A percentile compares a stretch with the other conserved stretches of the same genome.
Conservation (phyloP, 2,797 vertebrate species). For the Myioborus melanocephalus region DNA sequence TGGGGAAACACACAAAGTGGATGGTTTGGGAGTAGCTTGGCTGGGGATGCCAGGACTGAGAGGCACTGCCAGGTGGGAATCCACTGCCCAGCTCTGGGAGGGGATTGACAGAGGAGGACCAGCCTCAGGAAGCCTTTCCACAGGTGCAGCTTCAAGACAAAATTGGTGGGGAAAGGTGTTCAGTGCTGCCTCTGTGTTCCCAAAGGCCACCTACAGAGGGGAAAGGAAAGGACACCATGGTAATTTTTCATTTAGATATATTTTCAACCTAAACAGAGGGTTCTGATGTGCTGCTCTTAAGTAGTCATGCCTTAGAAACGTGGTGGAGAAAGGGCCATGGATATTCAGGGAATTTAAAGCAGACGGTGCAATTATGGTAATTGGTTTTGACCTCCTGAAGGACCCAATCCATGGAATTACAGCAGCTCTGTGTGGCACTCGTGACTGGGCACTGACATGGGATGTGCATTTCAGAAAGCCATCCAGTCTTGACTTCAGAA, state of each 20-base stretch:
- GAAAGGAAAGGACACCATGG: background rate
- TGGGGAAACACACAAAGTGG: accelerated
- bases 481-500: constrained; percentile 27
- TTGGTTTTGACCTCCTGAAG: constrained; percentile 45
- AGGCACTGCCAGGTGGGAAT: accelerated
- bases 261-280: background rate
- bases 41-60: background rate
- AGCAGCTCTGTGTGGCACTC: accelerated
- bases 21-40: background rate
- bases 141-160: accelerated
- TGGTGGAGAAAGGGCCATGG: background rate
- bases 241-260: background rate
- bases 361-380: constrained; percentile 42
- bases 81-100: background rate
- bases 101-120: background rate
- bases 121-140: background rate
- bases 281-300: background rate
- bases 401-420: constrained; percentile 25
- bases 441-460: background rate
- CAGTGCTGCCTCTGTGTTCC: background rate
- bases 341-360: constrained; percentile 16
- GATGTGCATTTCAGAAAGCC: constrained; percentile 12
- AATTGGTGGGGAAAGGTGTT: background rate
- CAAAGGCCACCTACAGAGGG: background rate
- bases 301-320: background rate